These are phyloP conservation scores for Holothuria glaberrima DNA, from an alignment of 35 echinoderm and acorn worm species.

Conservation along the genomic window DNA sequence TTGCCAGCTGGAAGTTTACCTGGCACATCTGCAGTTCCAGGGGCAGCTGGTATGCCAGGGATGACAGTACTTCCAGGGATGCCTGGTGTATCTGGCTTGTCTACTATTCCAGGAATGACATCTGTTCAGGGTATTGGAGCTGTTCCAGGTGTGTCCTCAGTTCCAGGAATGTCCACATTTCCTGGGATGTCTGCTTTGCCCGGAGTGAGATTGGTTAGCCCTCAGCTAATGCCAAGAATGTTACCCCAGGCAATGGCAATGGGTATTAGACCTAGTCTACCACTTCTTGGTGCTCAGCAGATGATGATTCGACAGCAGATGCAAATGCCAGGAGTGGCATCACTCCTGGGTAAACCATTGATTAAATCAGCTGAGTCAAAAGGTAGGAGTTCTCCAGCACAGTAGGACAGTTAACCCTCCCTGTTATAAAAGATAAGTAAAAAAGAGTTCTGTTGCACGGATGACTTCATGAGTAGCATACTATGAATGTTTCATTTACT, in stretches of 20 bases:
- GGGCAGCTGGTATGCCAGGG: neutral
- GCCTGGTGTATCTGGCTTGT: conserved; percentile 26
- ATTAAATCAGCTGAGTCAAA: conserved; percentile 43
- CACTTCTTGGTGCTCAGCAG: neutral
- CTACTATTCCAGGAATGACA: conserved; percentile 6
- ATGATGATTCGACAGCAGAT: neutral
- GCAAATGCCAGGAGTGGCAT: conserved; percentile 27
- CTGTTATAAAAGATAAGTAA: too few relatives aligned
- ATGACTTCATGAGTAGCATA: too few relatives aligned
- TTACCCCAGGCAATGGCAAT: conserved; percentile 18
- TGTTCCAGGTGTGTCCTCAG: neutral
- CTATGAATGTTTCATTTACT: too few relatives aligned
- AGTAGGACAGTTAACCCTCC: neutral
- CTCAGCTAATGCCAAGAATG: neutral
- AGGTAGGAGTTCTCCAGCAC: conserved; percentile 13
- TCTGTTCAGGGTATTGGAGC: neutral
- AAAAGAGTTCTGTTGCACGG: too few relatives aligned
- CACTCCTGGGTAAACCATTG: conserved; percentile 46
- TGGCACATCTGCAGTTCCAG: neutral
- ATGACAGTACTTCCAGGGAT: neutral
- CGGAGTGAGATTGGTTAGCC: neutral
- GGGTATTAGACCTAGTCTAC: neutral
- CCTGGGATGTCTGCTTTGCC: conserved; percentile 37
- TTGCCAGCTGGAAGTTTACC: neutral
- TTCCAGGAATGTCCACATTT: conserved; percentile 5